Evolutionary conservation across 1,140 invertebrate genomes (phyloP), one percentile per base, ranked within the genome.

Genomic region (Cydia amplana): DNA sequence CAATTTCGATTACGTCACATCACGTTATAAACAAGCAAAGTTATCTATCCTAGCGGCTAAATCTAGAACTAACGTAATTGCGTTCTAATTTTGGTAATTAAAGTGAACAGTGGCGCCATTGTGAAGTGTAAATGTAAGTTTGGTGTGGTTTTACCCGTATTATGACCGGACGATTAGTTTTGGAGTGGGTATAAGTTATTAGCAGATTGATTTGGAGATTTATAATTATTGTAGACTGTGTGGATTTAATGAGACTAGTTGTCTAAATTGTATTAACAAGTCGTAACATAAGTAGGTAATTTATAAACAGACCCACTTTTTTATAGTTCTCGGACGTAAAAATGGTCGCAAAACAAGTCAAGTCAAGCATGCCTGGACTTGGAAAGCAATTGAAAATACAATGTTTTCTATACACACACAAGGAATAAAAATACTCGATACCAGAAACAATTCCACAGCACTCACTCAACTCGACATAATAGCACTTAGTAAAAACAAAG

Each of bases 1-100:
- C 65, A 70, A 70, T 70, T 70, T 70, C 65, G 65, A 70, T 70
- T 70, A 70, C 65, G 18, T 70, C 65, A 70, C 65, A 40, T 40
- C 65, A 70, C 65, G 32, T 40, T 70, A 36, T 70, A 70, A 70
- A 70, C 36, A 36, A 18, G 32, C 65, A 36, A 70, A 36, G 12
- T 70, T 70, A 70, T 36, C 65, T 18, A 40, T 70, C 5, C 32
- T 20, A 14, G n/a, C 32, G 65, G 36, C 6, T 70, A 18, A 70
- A 36, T 70, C 65, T 36, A 23, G 28, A 70, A 70, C 28, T 36
- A 36, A 70, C 28, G 32, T 40, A 70, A 36, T n/a, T n/a, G 25
- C 65, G 6, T 40, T 18, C 32, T 18, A 40, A 70, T 10, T 70
- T 70, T 18, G 55, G 20, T 60, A 60, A 60, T 60, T 60, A 23